Evolutionary conservation across 2,797 vertebrate species (phyloP), one percentile per base, ranked within the genome.

Genomic region (Heteromormyrus szaboi): DNA sequence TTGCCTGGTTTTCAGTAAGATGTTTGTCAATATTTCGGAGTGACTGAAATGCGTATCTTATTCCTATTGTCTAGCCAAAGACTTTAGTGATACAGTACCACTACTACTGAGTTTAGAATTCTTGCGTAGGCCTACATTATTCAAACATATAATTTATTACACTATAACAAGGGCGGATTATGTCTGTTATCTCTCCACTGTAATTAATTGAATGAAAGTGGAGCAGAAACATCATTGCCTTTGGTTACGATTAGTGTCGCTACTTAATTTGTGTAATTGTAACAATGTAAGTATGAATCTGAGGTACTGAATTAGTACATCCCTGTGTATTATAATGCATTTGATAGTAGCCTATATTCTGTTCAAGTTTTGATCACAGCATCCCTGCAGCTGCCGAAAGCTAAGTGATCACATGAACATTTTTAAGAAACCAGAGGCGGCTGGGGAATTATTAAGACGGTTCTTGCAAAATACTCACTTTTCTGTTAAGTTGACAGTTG

Each of bases 401-500:
- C 41, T 46, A 22, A 81, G 37, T 50, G 83, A 51, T 29, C 48
- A 51, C 8, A 46, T 22, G 12, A 51, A 51, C 48, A 12, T 25
- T 85, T 51, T 29, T 25, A 85, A 50, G 41, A 51, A 22, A 48
- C 3, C 19, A 50, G 9, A 50, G 44, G 79, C 37, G n/a, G 7
- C n/a, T 22, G 44, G 22, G 12, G 11, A 25, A 85, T 53, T 29
- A 76, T 51, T 50, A 81, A 9, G 72, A 54, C 29, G 33, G 19
- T 33, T 62, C 51, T 88, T 83, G 54, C 4, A 56, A 65, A 86
- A 33, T 14, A 95, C 96, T 96, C 95, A 97, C 97, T 94, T 96
- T 96, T 92, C 89, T 94, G 93, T 95, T 92, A 1, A 96, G 93
- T 89, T 96, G 93, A 91, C 96, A 96, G 94, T 92, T 94, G 89